Base-by-base conservation (phyloP, 2,888 invertebrate species). In the Nemotelus nigrinus region DNA sequence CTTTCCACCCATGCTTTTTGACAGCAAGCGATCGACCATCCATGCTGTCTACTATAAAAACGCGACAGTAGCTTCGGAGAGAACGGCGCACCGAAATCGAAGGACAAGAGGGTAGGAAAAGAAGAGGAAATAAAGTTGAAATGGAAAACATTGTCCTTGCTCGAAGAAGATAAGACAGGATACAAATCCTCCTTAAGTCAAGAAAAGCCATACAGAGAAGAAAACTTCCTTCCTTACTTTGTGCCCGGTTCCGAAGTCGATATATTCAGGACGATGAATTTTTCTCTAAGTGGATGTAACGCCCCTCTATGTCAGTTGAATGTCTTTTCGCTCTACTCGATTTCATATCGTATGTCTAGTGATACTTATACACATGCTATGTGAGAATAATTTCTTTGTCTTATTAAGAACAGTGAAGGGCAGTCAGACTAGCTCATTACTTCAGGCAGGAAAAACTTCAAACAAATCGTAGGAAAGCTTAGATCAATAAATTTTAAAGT, bases 141-240 rank as follows among this genome's bases (percentile, higher is more conserved):
- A 78, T 78, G 76, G 78, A 72, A 76, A 75, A 78, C 78, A 70
- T 79, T 78, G 77, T 78, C 79, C 79, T 79, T 79, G 60, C 44
- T 70, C 48, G 68, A 63, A 63, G 10, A 48, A 78, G 79, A 79
- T 79, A 78, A 79, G 78, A 78, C 63, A 72, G 76, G 71, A 78
- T 79, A 79, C 79, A 79, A 79, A 79, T 79, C 79, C 79, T 74
- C 50, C 64, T 71, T 77, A 79, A 79, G 79, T 76, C 76, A 76
- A 78, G 68, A 71, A 79, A 79, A 79, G 75, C 77, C 68, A 55
- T 74, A 75, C 57, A 77, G 60, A 65, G 75, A 68, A 74, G 74
- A 55, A 68, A 79, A 77, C 77, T 71, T 76, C 71, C 76, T 76
- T 58, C 74, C 53, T n/a, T 64, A 44, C 63, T 67, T 55, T 75